Percentiles rank a stretch among this genome's conserved stretches.
phyloP scores from a whole-genome alignment of 2,113 vertebrate genomes.

The Synchiropus splendidus region DNA sequence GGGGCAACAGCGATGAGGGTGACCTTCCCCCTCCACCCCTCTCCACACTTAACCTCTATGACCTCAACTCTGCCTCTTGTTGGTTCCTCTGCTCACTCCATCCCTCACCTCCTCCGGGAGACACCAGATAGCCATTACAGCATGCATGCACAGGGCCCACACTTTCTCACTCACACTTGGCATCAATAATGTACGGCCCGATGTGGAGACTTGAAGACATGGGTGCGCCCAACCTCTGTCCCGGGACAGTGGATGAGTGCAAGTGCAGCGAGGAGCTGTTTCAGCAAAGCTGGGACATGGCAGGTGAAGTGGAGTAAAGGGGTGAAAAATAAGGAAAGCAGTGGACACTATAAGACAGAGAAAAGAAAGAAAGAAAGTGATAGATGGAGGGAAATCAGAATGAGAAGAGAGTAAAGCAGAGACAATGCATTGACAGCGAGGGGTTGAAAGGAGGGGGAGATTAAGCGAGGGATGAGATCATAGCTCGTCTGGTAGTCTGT shows the following conservation, averaged over 20 bases:
- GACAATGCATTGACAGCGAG: slow-evolving; percentile 42
- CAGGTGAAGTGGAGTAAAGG: slow-evolving; percentile 13
- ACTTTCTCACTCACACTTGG: slow-evolving; percentile 16
- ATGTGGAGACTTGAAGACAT: slow-evolving; percentile 46
- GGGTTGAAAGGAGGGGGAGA: slow-evolving; percentile 22
- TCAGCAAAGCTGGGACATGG: slow-evolving; percentile 3
- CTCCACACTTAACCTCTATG: slow-evolving; percentile 67
- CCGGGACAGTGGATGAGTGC: slow-evolving; percentile 60
- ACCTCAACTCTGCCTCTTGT: slow-evolving; percentile 57
- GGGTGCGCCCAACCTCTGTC: slow-evolving; percentile 65
- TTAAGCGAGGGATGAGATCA: slow-evolving; percentile 69
- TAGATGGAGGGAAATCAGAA: slow-evolving; percentile 29
- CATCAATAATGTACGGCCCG: slow-evolving; percentile 69
- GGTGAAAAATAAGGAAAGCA: slow-evolving; percentile 43
- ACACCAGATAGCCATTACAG: slow-evolving; percentile 72
- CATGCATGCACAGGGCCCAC: slow-evolving; percentile 24
- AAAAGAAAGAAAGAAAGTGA: slow-evolving; percentile 33
- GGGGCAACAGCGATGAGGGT: slow-evolving; percentile 22
- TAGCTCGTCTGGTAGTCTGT: slow-evolving; percentile 74
- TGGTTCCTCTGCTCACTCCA: slow-evolving; percentile 25
- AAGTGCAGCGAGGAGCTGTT: slow-evolving; percentile 32
- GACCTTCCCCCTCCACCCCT: slow-evolving; percentile 42
- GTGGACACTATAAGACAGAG: slow-evolving; percentile 15
- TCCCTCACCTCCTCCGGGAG: slow-evolving; percentile 41
- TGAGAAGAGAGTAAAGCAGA: slow-evolving; percentile 40